Evolutionary conservation across 2,888 invertebrate species (phyloP).

Genomic region (Villa cingulata): DNA sequence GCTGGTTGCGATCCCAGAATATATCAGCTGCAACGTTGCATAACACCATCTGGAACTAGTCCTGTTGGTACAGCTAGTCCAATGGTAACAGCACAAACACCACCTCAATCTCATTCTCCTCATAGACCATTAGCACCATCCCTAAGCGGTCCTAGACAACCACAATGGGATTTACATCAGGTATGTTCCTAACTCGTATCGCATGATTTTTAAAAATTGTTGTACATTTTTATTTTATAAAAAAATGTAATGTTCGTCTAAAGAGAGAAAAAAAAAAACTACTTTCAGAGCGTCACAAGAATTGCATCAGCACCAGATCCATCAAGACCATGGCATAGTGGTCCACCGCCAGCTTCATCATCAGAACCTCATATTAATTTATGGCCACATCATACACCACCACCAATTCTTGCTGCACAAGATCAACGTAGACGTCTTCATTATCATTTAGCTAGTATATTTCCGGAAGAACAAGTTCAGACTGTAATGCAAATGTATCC

Average conservation of each 20-base stretch:
- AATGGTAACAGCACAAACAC: conserved; percentile 9
- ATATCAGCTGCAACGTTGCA: conserved; percentile 31
- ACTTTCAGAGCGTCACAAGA: conserved; percentile 46
- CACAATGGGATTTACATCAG: conserved; percentile 21
- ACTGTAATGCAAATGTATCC: conserved; percentile 79
- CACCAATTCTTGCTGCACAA: conserved; percentile 17
- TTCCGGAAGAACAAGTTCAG: conserved; percentile 80
- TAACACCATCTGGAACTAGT: conserved; percentile 11
- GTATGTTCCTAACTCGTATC: too few relatives aligned
- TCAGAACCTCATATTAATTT: conserved; percentile 53
- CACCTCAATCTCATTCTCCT: conserved; percentile 19
- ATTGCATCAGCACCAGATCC: conserved; percentile 63
- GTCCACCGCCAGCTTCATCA: conserved; percentile 34
- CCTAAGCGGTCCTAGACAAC: conserved; percentile 15
- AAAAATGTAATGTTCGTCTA: too few relatives aligned
- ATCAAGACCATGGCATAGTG: conserved; percentile 40
- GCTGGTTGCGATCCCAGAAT: conserved; percentile 56
- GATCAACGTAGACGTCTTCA: conserved; percentile 66
- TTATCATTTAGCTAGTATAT: conserved; percentile 80
- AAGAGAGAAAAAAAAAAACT: background rate
- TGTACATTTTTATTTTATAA: background rate
- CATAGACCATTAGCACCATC: conserved; percentile 20
- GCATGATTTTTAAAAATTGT: background rate
- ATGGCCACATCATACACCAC: conserved; percentile 27
- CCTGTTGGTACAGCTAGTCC: conserved; percentile 19